Base-by-base conservation (phyloP, 2,797 vertebrate genomes). In the Protonibea diacanthus region DNA sequence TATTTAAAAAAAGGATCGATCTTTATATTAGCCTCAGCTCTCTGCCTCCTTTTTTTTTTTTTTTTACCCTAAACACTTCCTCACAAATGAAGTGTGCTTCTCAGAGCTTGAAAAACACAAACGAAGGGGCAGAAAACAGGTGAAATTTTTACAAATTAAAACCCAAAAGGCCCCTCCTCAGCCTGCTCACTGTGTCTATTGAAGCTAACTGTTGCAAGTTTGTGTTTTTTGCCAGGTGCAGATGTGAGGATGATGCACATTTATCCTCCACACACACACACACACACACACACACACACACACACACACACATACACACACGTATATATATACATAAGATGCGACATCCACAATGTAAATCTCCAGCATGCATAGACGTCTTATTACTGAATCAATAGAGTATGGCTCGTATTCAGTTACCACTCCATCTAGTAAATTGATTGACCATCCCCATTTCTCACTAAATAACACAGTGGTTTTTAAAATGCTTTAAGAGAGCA, bases 1-100 rank as follows among this genome's bases (percentile, higher is more conserved):
- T 9, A 3, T 27, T 27, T 27, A 27, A 38, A 5, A 14, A 12
- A 51, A 63, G 47, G 33, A 81, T 80, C 77, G 65, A 83, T 80
- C 55, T 81, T 56, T 49, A 33, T 58, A 17, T 56, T 2, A 71
- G 60, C 60, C 62, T 33, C 45, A 38, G 53, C 62, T 79, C 51
- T 29, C 29, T 29, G 29, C 29, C 29, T 29, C 45, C 40, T 71
- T 23, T 49, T 42, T 49, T 13, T 29, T 29, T 29, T 29, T 29
- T 29, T 29, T 27, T 27, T 3, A 29, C 1, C 9, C 23, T 29
- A 68, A 70, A 51, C 76, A 76, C 73, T 57, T 67, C 66, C 67
- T 68, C 60, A 57, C 44, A 42, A 15, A 45, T 25, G 29, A 49
- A 70, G 21, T 70, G 13, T 70, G 13, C 1, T 29, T 29, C 29